Base-by-base conservation (phyloP, 2,797 vertebrate genomes). In the Brotula barbata region DNA sequence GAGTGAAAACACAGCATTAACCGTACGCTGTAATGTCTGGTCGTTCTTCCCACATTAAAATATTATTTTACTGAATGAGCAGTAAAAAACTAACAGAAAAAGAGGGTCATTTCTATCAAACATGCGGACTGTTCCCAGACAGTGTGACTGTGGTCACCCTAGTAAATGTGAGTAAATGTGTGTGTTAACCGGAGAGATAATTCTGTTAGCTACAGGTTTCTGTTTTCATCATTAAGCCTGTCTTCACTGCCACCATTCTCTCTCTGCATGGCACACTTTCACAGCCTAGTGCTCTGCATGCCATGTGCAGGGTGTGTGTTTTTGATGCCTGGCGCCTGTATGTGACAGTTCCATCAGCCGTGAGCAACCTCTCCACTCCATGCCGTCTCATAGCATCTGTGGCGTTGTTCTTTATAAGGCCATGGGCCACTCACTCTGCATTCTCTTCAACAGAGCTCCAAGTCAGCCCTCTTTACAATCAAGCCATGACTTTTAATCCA, bases 331-430 rank as follows among this genome's bases (percentile, higher is more conserved):
- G 66, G 76, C 62, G 82, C 88, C 88, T 90, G 86, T 78, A 87
- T 89, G 78, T 92, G 91, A 91, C 89, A 86, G 87, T 77, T 84
- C 76, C 73, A 36, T 82, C 44, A 69, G 79, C 87, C 70, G 52
- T 49, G 75, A 79, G 71, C 74, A 33, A 61, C 31, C 69, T 68
- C 69, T 81, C 75, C 79, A 65, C 83, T 84, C 85, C 59, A 69
- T 6, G 72, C 81, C 64, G 78, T 88, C 88, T 87, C 81, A 80
- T 75, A 83, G 76, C 82, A 85, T 91, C 79, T 82, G 71, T 51
- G 67, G 64, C 34, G 44, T 86, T 78, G 85, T 78, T 83, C 81
- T 85, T 88, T 83, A 83, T 89, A 90, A 90, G 88, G 87, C 83
- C 82, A 86, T 66, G 46, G 73, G 81, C 80, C 73, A 16, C 75